Conservation (phyloP, 2,888 invertebrate genomes). For the Agrochola litura region DNA sequence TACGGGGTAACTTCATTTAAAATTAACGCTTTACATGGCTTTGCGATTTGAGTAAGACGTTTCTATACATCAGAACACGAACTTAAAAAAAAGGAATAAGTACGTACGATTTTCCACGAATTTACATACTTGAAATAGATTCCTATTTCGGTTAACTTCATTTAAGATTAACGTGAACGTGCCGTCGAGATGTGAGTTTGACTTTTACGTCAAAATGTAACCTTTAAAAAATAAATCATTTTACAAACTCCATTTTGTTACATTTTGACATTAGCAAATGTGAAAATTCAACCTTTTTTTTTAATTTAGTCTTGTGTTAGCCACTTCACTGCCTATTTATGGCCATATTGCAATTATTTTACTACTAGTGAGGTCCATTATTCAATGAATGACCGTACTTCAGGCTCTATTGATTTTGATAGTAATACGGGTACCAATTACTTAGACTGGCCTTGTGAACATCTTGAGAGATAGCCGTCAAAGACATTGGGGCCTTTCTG, state of each 20-base stretch:
- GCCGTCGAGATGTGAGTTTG: not conserved
- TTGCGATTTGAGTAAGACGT: not conserved
- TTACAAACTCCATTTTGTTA: not conserved
- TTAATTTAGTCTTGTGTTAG: not conserved
- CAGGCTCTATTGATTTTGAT: slow-evolving; percentile 14
- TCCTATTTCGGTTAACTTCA: not conserved
- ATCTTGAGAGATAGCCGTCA: slow-evolving; percentile 3
- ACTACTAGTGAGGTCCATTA: not conserved
- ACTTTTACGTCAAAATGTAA: not conserved
- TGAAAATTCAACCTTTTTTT: too few relatives aligned
- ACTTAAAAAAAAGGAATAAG: not conserved
- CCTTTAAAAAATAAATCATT: not conserved
- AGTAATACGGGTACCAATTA: slow-evolving; percentile 9
- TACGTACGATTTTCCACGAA: not conserved
- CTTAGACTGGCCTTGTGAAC: slow-evolving; percentile 8
- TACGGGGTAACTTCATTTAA: slow-evolving; percentile 1
- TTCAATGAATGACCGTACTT: not conserved
- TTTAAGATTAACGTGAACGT: not conserved
- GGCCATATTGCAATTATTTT: not conserved
- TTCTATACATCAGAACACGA: not conserved
- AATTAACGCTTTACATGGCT: slow-evolving; percentile 5
- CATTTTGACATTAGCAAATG: not conserved
- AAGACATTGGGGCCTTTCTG: not conserved
- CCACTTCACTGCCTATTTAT: not conserved
- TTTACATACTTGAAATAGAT: slow-evolving; percentile 3